phyloP scores from a whole-genome alignment of 2,113 vertebrate species.

The Rhagologus leucostigma region DNA sequence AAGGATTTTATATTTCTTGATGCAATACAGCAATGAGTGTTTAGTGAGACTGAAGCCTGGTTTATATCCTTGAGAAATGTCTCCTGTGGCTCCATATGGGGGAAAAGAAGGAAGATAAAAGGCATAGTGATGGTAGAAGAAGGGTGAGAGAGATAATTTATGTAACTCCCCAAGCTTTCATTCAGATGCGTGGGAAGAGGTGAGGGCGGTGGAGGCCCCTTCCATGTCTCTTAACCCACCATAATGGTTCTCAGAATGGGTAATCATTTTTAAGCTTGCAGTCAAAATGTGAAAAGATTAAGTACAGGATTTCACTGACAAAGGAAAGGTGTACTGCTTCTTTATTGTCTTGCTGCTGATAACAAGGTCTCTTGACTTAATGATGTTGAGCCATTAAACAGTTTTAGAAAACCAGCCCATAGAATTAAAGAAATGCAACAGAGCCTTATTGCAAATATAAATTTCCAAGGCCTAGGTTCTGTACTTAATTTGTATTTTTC shows the following conservation, averaged over 20 bases:
- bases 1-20: not conserved
- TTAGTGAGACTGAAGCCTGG: not conserved
- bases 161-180: not conserved
- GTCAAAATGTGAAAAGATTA: not conserved
- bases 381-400: not conserved
- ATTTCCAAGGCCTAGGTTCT: not conserved
- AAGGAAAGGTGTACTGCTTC: not conserved
- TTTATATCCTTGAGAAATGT: not conserved
- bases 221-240: not conserved
- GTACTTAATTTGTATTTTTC: not conserved
- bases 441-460: not conserved
- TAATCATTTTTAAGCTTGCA: not conserved
- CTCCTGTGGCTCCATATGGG: not conserved
- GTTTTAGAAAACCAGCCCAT: not conserved
- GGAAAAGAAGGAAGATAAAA: not conserved
- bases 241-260: not conserved
- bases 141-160: not conserved
- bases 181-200: no score
- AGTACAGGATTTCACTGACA: not conserved
- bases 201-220: not conserved
- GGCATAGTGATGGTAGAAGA: not conserved
- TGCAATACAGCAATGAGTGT: rapidly evolving
- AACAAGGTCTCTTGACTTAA: not conserved
- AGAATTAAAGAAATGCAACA: not conserved
- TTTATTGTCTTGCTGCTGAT: not conserved